A percentile compares a stretch with the other conserved stretches of the same genome.
Evolutionary conservation across 2,113 vertebrate genomes (phyloP).

Genomic region (Lepisosteus osseus): DNA sequence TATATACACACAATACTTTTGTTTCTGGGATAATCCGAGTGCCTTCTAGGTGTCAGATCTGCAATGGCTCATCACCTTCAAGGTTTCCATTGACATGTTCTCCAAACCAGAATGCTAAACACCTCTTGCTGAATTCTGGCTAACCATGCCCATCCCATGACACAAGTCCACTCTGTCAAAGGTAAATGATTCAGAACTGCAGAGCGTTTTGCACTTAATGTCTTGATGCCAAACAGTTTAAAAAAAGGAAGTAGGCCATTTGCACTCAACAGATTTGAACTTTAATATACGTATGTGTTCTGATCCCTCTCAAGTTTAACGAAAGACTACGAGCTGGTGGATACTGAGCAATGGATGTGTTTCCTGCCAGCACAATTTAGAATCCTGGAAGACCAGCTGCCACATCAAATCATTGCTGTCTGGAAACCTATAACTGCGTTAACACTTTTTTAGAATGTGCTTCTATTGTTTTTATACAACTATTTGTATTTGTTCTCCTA

Average conservation of each 20-base stretch:
- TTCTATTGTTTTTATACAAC: neutral
- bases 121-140: too few species aligned
- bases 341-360: conserved; percentile 58
- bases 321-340: neutral
- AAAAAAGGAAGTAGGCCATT: conserved; percentile 39
- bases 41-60: too few species aligned
- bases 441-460: neutral
- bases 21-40: too few species aligned
- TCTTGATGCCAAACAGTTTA: conserved; percentile 47
- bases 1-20: too few species aligned
- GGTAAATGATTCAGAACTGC: too few species aligned
- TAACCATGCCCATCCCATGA: too few species aligned
- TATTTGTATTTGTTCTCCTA: too few species aligned
- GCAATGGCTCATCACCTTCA: too few species aligned
- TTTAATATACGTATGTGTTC: conserved; percentile 70
- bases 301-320: conserved; percentile 58
- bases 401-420: conserved; percentile 67
- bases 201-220: conserved; percentile 12
- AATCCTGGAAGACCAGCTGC: conserved; percentile 65
- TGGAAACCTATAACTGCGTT: conserved; percentile 30
- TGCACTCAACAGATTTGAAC: conserved; percentile 67
- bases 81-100: too few species aligned
- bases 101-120: too few species aligned
- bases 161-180: too few species aligned
- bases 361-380: conserved; percentile 71